Evolutionary conservation across 2,888 invertebrate genomes (phyloP), one percentile per base, ranked within the genome.

Genomic region (Catocala sponsa): DNA sequence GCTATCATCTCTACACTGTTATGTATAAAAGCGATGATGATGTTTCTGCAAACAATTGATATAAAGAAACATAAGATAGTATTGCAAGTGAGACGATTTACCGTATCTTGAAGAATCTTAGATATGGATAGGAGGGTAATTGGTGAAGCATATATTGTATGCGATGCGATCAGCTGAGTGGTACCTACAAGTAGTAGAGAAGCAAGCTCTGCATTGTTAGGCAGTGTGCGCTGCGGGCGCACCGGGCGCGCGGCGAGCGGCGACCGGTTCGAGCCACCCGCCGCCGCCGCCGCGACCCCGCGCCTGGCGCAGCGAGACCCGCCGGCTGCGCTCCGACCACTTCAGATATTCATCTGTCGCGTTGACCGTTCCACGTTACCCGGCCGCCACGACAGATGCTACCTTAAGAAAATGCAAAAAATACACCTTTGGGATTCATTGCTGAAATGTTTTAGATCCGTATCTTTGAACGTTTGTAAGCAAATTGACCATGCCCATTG

Each of bases 251-350:
- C 47, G 64, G 65, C 33, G 65, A 41, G 48, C 38, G 61, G 47
- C 55, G 72, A 72, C 70, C 76, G 76, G 73, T 67, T 47, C 25
- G 52, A 12, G 46, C 48, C 58, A 55, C 70, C 38, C 56, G 38
- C 59, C 48, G n/a, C 59, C 48, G n/a, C 55, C 62, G 38, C 60
- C 42, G 53, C 51, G 46, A 55, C 55, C 62, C 42, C 55, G 51
- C 51, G 47, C 60, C 42, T 46, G 42, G 38, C 6, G 35, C 52
- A 32, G 6, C 48, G 4, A 46, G 25, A 12, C 35, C 10, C 43
- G 50, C 35, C 51, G 35, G 46, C 51, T 58, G 15, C 64, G 38
- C 56, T 43, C 13, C 41, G n/a, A 50, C 50, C 43, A 41, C 51
- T 38, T 12, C 38, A 42, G 57, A 57, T 44, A 44, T 43, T 51